These are phyloP conservation scores for Psittacula derbiana DNA, from an alignment of 2,797 vertebrate genomes.

Conservation along the genomic window DNA sequence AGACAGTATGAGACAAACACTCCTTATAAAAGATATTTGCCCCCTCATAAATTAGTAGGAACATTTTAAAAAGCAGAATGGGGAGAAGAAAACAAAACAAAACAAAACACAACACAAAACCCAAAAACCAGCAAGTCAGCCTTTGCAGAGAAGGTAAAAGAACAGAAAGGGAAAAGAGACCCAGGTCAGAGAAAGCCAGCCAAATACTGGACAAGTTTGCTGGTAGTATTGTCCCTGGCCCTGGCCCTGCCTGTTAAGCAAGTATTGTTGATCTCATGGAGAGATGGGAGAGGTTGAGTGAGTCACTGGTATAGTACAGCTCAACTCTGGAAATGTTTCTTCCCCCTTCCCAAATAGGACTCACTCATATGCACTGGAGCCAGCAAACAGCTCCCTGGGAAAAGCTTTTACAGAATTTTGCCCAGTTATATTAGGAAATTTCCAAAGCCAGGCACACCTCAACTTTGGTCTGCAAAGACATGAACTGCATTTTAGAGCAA, in stretches of 20 bases:
- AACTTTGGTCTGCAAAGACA: background rate
- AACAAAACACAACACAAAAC: background rate
- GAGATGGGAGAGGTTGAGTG: constrained; percentile 7
- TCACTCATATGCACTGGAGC: background rate
- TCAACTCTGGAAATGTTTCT: background rate
- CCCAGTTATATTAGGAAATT: background rate
- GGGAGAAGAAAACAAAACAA: background rate
- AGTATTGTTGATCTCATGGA: background rate
- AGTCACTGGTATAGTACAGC: background rate
- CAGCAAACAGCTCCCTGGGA: background rate
- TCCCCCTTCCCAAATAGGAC: background rate
- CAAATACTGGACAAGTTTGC: background rate
- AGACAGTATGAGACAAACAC: background rate
- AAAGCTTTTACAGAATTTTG: background rate
- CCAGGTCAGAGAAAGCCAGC: background rate
- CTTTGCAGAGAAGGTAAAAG: background rate
- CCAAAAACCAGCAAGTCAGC: background rate
- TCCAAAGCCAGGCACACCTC: background rate
- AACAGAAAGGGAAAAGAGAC: background rate
- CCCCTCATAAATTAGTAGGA: background rate
- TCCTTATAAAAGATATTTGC: background rate
- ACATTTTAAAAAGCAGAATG: background rate
- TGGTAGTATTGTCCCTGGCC: background rate
- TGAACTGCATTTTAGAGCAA: background rate
- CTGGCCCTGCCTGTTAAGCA: background rate